phyloP scores from a whole-genome alignment of 37 sponge, comb jelly and placozoan genomes.

The Chondrilla cf. caribensis region DNA sequence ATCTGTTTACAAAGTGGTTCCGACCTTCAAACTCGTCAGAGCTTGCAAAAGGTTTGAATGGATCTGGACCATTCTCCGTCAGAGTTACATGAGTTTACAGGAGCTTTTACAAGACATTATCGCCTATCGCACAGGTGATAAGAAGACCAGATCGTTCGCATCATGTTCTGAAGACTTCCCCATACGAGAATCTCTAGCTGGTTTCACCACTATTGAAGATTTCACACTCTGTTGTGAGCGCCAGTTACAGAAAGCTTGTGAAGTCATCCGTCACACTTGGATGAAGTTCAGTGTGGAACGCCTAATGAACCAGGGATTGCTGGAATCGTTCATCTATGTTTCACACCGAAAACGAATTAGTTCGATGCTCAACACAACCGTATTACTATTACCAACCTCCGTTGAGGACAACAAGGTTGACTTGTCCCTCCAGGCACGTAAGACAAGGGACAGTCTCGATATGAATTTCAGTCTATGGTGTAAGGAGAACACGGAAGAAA shows the following conservation, averaged over 20 bases:
- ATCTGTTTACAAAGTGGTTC: not conserved
- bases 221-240: not conserved
- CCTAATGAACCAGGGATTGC: not conserved
- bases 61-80: not conserved
- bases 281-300: not conserved
- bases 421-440: not conserved
- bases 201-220: not conserved
- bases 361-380: not conserved
- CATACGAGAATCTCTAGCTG: not conserved
- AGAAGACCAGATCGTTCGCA: not conserved
- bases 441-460: not conserved
- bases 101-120: not conserved
- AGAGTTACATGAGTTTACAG: not conserved
- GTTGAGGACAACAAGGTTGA: not conserved
- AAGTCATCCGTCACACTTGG: not conserved
- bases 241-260: not conserved
- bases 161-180: not conserved
- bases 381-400: not conserved
- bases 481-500: constrained; percentile 13
- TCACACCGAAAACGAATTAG: not conserved
- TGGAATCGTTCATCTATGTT: constrained; percentile 12
- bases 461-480: not conserved
- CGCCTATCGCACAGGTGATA: not conserved
- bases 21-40: not conserved
- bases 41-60: constrained; percentile 5